Base-by-base conservation (phyloP, 2,888 invertebrate species). In the Brenthis hecate region DNA sequence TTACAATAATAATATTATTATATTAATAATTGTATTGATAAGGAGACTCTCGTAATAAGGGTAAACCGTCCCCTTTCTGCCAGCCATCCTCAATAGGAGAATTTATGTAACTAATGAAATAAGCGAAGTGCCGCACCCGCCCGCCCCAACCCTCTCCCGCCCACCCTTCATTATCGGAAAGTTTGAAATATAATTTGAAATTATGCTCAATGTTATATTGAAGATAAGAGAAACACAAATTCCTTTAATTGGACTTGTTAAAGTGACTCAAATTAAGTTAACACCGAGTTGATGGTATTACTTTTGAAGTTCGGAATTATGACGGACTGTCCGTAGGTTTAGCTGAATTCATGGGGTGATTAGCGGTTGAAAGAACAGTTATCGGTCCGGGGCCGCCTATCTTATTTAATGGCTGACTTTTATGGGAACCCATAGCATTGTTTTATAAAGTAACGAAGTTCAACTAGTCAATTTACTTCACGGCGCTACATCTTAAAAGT, bases 241-340 rank as follows among this genome's bases (percentile, higher is more conserved):
- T 92, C 92, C 92, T 92, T 92, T 92, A 92, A 92, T 92, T 92
- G 92, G 92, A 92, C 92, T 92, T 92, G 92, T 92, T 92, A 92
- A 92, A 92, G 91, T 92, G 92, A 92, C 91, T 92, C 91, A 92
- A 92, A 92, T 92, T 92, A 92, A 92, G 92, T 92, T 92, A 92
- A 92, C 92, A 92, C 92, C 85, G 88, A 92, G 87, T 92, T 91
- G 92, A 92, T 92, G 92, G 91, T 91, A 92, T 92, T 92, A 92
- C 92, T 92, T 92, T 91, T 85, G 86, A 85, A 92, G 91, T 92
- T 91, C 81, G 81, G 82, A 91, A 86, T 91, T 92, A 92, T 89
- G 92, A 91, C 87, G 91, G 90, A 91, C 90, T 82, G 90, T 86
- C 89, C 87, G 86, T 80, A 78, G 85, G 82, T 78, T 81, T 77